Conservation (phyloP, 2,113 vertebrate species). For the Centrocercus urophasianus region DNA sequence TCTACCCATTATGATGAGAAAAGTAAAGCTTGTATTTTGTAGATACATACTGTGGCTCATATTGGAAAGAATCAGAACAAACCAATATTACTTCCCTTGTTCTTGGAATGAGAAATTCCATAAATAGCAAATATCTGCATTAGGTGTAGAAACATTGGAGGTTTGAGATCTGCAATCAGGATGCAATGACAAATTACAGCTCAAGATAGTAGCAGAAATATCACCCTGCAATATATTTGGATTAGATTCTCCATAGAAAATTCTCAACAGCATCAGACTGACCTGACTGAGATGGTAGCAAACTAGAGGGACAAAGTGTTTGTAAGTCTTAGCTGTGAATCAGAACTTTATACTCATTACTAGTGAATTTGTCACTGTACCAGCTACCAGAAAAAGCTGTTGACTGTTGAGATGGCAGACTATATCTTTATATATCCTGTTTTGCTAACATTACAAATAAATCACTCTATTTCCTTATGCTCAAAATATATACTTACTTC, state of each 20-base stretch:
- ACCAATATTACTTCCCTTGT: neutral
- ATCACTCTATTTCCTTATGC: slow-evolving; percentile 20
- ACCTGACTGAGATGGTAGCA: neutral
- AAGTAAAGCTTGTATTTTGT: neutral
- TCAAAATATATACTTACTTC: neutral
- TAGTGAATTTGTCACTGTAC: slow-evolving; percentile 28
- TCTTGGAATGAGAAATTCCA: neutral
- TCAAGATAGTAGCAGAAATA: neutral
- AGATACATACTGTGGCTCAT: neutral
- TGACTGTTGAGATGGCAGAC: slow-evolving; percentile 7
- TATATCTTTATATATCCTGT: slow-evolving; percentile 4
- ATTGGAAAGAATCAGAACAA: neutral
- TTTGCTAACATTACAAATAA: slow-evolving; percentile 1
- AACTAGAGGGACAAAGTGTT: neutral
- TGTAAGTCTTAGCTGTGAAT: neutral
- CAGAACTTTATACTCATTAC: neutral
- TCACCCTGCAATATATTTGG: neutral
- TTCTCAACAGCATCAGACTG: neutral
- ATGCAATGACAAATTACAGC: neutral
- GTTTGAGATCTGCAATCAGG: neutral
- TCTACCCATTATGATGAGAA: neutral
- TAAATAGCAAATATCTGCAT: neutral
- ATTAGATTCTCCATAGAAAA: neutral
- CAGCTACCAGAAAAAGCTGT: slow-evolving; percentile 25
- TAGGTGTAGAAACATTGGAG: neutral